Evolutionary conservation across 1,140 invertebrate genomes (phyloP).

Genomic region (Aphis craccivora): DNA sequence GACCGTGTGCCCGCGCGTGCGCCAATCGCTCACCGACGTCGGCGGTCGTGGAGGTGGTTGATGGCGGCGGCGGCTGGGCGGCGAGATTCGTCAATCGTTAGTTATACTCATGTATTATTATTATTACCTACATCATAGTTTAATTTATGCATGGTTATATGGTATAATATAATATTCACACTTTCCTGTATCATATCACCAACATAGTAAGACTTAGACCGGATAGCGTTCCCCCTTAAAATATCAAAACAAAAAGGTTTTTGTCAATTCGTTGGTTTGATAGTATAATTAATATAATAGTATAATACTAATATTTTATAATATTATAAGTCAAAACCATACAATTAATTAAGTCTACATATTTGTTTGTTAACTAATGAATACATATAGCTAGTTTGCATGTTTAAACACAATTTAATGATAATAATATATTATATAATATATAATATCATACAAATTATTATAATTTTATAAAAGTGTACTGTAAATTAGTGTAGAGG

Average conservation of each 20-base stretch:
- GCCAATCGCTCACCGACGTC: neutral
- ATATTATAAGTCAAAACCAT: too few relatives aligned
- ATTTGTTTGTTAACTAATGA: too few relatives aligned
- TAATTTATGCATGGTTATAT: neutral
- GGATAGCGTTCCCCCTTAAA: neutral
- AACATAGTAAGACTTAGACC: neutral
- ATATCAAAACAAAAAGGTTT: neutral
- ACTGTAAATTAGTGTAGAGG: neutral
- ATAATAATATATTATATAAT: too few relatives aligned
- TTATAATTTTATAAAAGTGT: neutral
- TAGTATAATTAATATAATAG: neutral
- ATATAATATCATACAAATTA: too few relatives aligned
- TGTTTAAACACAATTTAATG: too few relatives aligned
- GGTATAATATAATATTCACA: neutral
- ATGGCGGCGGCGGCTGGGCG: neutral
- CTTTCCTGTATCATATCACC: neutral
- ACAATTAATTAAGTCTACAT: neutral
- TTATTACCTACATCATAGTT: neutral
- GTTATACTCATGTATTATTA: neutral
- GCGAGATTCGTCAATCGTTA: neutral
- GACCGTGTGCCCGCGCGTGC: slow-evolving; percentile 16
- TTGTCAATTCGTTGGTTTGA: neutral
- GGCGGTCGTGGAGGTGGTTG: neutral
- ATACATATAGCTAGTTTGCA: too few relatives aligned
- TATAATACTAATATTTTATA: too few relatives aligned